A percentile compares a stretch with the other conserved stretches of the same genome.
Evolutionary conservation across 2,797 vertebrate genomes (phyloP).

Genomic region (Morelia viridis): DNA sequence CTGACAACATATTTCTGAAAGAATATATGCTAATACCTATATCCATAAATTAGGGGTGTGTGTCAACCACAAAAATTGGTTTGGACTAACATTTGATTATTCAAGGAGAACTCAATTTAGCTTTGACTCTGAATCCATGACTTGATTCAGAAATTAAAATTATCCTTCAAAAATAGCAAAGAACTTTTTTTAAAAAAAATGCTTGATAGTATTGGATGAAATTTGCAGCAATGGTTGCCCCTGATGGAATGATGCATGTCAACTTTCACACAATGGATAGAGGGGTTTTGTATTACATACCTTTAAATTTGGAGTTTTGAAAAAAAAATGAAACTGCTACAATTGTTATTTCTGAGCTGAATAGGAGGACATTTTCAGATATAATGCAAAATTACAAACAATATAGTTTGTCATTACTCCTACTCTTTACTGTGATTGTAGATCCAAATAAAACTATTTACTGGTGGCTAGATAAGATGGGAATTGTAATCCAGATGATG

Average conservation of each 20-base stretch:
- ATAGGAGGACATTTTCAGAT: not conserved
- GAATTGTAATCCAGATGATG: not conserved
- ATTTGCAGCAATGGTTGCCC: not conserved
- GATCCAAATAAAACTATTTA: not conserved
- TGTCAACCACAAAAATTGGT: not conserved
- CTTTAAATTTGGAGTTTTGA: not conserved
- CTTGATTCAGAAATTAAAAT: not conserved
- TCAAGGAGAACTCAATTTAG: not conserved
- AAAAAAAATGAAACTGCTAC: not conserved
- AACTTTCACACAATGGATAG: not conserved
- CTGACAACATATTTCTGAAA: not conserved
- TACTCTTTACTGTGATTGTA: not conserved
- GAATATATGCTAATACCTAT: not conserved
- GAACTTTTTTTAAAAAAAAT: not conserved
- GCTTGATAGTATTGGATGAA: not conserved
- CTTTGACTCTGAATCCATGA: not conserved
- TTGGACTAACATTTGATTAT: not conserved
- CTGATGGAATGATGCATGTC: not conserved
- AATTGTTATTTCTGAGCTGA: not conserved
- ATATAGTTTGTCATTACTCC: not conserved
- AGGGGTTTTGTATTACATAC: not conserved
- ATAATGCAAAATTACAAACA: not conserved
- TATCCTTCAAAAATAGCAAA: not conserved
- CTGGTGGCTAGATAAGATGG: not conserved
- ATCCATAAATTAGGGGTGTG: not conserved